These are phyloP conservation scores for Herpailurus yagouaroundi DNA, from an alignment of 2,113 vertebrate species.

Conservation along the genomic window DNA sequence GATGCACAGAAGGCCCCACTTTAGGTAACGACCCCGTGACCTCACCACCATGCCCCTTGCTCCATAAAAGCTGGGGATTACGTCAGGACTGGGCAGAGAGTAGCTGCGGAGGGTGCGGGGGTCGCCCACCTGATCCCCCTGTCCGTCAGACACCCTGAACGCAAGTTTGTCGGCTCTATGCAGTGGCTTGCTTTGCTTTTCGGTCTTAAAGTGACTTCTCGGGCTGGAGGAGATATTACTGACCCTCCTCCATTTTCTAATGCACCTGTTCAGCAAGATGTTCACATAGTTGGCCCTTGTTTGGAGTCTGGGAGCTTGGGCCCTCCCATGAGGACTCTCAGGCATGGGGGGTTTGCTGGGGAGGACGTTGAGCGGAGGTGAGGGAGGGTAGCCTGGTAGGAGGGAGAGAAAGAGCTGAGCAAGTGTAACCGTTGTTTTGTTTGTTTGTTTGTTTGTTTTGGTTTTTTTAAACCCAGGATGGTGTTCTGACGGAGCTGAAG, in stretches of 20 bases:
- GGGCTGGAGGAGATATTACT: not conserved
- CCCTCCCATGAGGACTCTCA: not conserved
- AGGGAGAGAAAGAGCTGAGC: not conserved
- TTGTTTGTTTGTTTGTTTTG: too few species aligned
- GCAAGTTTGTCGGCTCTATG: not conserved
- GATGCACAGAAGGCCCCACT: not conserved
- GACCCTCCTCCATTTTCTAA: not conserved
- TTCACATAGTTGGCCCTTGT: not conserved
- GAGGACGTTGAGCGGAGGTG: not conserved
- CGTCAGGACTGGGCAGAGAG: not conserved
- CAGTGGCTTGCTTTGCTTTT: not conserved
- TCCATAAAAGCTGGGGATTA: not conserved
- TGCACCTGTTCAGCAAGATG: not conserved
- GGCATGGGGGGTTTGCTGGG: fast-evolving
- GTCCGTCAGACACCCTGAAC: not conserved
- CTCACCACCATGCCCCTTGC: not conserved
- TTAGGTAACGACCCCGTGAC: not conserved
- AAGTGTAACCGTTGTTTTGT: too few species aligned
- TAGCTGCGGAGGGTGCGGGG: not conserved
- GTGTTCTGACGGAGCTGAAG: too few species aligned
- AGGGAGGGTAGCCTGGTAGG: not conserved
- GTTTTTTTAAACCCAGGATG: too few species aligned
- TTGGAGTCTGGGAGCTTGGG: not conserved
- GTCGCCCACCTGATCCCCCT: not conserved
- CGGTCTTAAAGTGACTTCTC: not conserved